Base-by-base conservation (phyloP, 2,113 vertebrate species). In the Uria lomvia region DNA sequence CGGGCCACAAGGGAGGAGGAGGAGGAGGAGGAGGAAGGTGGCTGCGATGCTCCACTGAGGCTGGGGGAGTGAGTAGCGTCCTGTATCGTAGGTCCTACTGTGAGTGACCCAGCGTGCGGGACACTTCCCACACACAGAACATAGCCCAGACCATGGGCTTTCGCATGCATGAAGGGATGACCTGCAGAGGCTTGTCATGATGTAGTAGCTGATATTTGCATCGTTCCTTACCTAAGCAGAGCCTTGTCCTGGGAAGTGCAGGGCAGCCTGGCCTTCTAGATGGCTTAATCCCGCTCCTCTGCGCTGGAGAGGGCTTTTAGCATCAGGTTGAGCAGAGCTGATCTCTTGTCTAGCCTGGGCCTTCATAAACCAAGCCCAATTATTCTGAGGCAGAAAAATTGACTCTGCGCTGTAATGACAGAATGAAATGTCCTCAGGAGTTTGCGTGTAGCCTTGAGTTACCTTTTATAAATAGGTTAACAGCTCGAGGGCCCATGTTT, bases 381-480 rank as follows among this genome's bases (percentile, higher is more conserved):
- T 80, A 76, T 78, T 71, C 12, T 29, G 75, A 87, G 80, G 86
- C 88, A 22, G 70, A 90, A 82, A 66, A 87, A 29, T 5, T 4
- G 88, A 75, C 71, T 47, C 66, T 84, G 65, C 77, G 85, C 90
- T 55, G 59, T 38, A 72, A 73, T 23, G 56, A 58, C 77, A 89
- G 88, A 32, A 53, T 8, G 92, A 79, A 18, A 95, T 23, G 85
- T 65, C 81, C 89, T 71, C 47, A 52, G 86, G 92, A 95, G 59
- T 5, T n/a, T 13, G 65, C 1, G 1, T 8, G 43, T 87, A 92
- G 81, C 88, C 93, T 96, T 70, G 45, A 91, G 81, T 95, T 55
- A 93, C 92, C 95, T 84, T 78, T 86, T 20, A 36, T 65, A 96
- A 94, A 55, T 90, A 90, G 62, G 50, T 87, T 83, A 96, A 80